Percentiles rank a stretch among this genome's conserved stretches.
These are phyloP conservation scores for Zingel zingel DNA, from an alignment of 2,113 vertebrate species.

Conservation along the genomic window DNA sequence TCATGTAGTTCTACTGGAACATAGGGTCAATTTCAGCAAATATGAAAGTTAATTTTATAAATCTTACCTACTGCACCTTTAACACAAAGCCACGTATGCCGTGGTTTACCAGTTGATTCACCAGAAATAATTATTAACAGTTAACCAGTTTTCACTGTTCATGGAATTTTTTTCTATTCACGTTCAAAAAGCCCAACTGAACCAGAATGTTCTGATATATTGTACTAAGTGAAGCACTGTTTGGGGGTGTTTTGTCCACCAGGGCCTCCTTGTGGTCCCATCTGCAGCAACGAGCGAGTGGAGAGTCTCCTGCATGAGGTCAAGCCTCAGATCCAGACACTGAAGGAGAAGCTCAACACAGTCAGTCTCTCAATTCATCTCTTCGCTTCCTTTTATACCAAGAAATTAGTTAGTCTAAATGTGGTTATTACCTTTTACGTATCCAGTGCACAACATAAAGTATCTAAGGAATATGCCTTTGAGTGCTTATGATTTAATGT, in stretches of 20 bases:
- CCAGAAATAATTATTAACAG: too few species aligned
- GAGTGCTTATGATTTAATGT: background rate
- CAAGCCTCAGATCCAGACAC: slow-evolving; percentile 88
- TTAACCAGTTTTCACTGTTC: background rate
- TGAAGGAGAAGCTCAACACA: slow-evolving; percentile 91
- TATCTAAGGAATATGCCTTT: background rate
- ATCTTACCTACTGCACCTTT: too few species aligned
- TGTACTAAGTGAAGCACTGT: background rate
- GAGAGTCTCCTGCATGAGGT: slow-evolving; percentile 85
- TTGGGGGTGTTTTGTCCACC: slow-evolving; percentile 18
- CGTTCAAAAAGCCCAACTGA: background rate
- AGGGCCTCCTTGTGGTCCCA: slow-evolving; percentile 91
- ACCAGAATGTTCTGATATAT: background rate
- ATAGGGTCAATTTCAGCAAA: too few species aligned
- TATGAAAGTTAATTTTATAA: too few species aligned
- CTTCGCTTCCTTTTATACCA: background rate
- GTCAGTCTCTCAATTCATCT: slow-evolving; percentile 72
- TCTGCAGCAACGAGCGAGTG: slow-evolving; percentile 88
- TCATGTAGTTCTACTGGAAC: too few species aligned
- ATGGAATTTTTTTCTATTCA: background rate
- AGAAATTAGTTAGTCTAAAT: background rate
- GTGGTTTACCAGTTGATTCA: too few species aligned
- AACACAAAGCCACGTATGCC: too few species aligned
- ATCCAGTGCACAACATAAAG: background rate
- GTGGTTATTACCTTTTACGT: background rate